These are phyloP conservation scores for Nomada ruficornis DNA, from an alignment of 2,888 invertebrate species.

Conservation along the genomic window DNA sequence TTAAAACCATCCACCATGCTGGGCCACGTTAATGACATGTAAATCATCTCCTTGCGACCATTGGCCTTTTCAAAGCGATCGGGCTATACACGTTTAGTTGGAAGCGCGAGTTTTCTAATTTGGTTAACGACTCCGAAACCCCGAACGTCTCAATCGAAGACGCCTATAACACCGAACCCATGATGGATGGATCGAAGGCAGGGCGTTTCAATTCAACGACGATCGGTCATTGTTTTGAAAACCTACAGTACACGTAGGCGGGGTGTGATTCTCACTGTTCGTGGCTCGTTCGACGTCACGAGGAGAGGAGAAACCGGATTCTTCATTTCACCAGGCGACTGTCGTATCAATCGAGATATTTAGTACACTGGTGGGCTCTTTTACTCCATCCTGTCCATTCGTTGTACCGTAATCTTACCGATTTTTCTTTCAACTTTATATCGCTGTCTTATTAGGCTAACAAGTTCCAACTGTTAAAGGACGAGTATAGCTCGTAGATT, in stretches of 20 bases:
- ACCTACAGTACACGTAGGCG: too few relatives aligned
- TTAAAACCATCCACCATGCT: conserved; percentile 35
- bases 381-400: neutral
- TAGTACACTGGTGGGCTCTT: neutral
- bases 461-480: neutral
- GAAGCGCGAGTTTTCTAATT: conserved; percentile 54
- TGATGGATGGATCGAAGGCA: neutral
- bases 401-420: neutral
- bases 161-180: neutral
- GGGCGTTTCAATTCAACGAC: neutral
- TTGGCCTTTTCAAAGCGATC: conserved; percentile 38
- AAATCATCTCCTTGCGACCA: conserved; percentile 64
- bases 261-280: neutral
- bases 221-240: conserved; percentile 4
- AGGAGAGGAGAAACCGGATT: neutral
- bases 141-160: conserved; percentile 63
- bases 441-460: neutral
- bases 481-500: neutral
- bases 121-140: conserved; percentile 43
- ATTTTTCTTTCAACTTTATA: conserved; percentile 1
- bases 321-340: neutral
- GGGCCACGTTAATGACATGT: conserved; percentile 52
- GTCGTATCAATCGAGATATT: conserved; percentile 1
- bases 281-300: neutral
- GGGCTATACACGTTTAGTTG: conserved; percentile 27